Conservation (phyloP, 2,888 invertebrate species). For the Blastobasis adustella region DNA sequence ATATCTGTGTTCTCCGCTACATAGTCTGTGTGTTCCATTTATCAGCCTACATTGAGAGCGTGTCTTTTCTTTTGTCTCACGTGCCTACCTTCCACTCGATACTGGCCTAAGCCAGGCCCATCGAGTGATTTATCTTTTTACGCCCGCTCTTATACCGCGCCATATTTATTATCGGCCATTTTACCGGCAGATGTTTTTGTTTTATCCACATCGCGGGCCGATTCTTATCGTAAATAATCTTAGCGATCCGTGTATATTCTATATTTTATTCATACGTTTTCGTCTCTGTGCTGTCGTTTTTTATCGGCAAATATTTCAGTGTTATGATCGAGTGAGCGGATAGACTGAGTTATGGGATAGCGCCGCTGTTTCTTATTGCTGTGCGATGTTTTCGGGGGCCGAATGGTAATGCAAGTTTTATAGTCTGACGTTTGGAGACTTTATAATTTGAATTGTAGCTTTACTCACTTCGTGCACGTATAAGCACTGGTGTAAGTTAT, state of each 20-base stretch:
- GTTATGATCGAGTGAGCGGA: slow-evolving; percentile 9
- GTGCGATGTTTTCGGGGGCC: neutral
- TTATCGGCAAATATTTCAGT: slow-evolving; percentile 17
- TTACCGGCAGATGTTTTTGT: slow-evolving; percentile 31
- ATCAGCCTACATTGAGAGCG: slow-evolving; percentile 28
- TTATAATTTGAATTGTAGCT: too few species aligned
- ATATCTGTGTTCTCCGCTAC: too few species aligned
- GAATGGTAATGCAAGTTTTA: too few species aligned
- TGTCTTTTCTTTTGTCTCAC: slow-evolving; percentile 39
- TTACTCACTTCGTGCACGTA: too few species aligned
- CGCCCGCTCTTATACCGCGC: slow-evolving; percentile 24
- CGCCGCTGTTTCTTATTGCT: slow-evolving; percentile 4
- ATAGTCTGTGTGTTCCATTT: slow-evolving; percentile 23
- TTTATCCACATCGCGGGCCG: slow-evolving; percentile 24
- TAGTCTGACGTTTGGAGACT: too few species aligned
- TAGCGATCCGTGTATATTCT: slow-evolving; percentile 19
- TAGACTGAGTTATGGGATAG: slow-evolving; percentile 4
- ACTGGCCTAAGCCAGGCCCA: slow-evolving; percentile 22
- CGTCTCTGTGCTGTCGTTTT: slow-evolving; percentile 15
- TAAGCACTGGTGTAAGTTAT: too few species aligned
- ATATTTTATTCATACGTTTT: slow-evolving; percentile 29
- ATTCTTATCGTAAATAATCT: slow-evolving; percentile 29
- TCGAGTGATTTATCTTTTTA: slow-evolving; percentile 43
- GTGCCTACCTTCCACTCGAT: slow-evolving; percentile 30
- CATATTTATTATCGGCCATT: slow-evolving; percentile 34